A percentile compares a stretch with the other conserved stretches of the same genome.
Evolutionary conservation across 2,888 invertebrate genomes (phyloP).

Genomic region (Odontocerum albicorne): DNA sequence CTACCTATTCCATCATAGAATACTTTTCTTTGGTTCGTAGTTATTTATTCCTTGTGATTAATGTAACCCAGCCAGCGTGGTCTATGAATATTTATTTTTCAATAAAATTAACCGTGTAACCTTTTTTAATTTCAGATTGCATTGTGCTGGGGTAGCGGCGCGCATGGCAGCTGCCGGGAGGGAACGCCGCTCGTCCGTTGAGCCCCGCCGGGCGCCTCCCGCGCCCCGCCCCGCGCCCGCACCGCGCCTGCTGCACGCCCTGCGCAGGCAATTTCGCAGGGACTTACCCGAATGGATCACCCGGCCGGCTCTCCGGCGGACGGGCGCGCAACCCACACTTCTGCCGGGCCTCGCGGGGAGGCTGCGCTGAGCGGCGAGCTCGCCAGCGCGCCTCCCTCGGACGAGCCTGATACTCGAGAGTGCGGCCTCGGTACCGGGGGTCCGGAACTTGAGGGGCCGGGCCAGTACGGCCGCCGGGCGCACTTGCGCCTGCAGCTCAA

Average conservation of each 20-base stretch:
- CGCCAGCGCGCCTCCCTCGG: conserved; percentile 39
- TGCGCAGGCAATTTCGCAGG: conserved; percentile 22
- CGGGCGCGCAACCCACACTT: conserved; percentile 10
- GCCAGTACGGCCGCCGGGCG: conserved; percentile 20
- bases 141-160: conserved; percentile 26
- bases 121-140: conserved; percentile 25
- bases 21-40: too few species aligned
- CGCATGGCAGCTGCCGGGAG: conserved; percentile 33
- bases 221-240: conserved; percentile 31
- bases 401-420: conserved; percentile 47
- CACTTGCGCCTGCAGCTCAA: conserved; percentile 12
- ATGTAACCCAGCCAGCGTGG: neutral
- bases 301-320: conserved; percentile 14
- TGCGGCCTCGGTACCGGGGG: conserved; percentile 44
- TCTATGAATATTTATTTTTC: neutral
- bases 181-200: conserved; percentile 31
- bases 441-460: conserved; percentile 37
- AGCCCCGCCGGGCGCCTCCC: conserved; percentile 33
- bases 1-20: too few species aligned
- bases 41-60: too few species aligned
- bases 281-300: conserved; percentile 31
- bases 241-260: conserved; percentile 26
- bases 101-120: neutral
- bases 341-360: conserved; percentile 15
- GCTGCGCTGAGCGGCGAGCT: conserved; percentile 18